Evolutionary conservation across 2,888 invertebrate species (phyloP).

Genomic region (Mechanitis messenoides): DNA sequence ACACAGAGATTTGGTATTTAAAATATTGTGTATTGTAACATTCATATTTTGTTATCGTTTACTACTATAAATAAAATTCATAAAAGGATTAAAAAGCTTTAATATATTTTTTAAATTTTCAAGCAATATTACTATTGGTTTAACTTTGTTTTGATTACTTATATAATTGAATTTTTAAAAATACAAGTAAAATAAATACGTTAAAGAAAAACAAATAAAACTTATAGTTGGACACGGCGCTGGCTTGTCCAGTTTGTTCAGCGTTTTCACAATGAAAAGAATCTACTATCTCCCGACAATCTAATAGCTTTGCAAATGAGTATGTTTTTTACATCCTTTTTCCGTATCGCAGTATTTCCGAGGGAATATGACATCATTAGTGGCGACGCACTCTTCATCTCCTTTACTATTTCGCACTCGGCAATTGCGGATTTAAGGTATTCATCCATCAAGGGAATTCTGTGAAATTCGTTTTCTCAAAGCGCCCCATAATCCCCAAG

Average conservation of each 20-base stretch:
- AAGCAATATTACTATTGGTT: too few relatives aligned
- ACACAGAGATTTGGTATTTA: not conserved
- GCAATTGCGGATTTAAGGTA: constrained; percentile 65
- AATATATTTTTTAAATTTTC: too few relatives aligned
- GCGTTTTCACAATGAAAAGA: constrained; percentile 14
- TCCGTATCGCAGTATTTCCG: constrained; percentile 12
- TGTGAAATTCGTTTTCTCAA: constrained; percentile 65
- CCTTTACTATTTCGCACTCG: constrained; percentile 60
- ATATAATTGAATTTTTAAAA: not conserved
- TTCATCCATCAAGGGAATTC: constrained; percentile 69
- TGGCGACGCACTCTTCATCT: constrained; percentile 42
- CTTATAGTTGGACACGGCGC: constrained; percentile 9
- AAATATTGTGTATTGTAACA: not conserved
- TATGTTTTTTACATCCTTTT: constrained; percentile 15
- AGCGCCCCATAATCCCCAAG: constrained; percentile 69
- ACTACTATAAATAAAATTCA: not conserved
- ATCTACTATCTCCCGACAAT: constrained; percentile 13
- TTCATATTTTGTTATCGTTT: not conserved
- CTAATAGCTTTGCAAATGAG: constrained; percentile 21
- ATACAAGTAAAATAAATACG: not conserved
- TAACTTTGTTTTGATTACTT: too few relatives aligned
- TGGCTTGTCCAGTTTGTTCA: constrained; percentile 12
- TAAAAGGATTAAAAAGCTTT: too few relatives aligned
- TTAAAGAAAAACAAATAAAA: constrained; percentile 12
- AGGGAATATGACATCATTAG: constrained; percentile 44